Conservation (phyloP, 2,113 vertebrate species). For the Merops nubicus region DNA sequence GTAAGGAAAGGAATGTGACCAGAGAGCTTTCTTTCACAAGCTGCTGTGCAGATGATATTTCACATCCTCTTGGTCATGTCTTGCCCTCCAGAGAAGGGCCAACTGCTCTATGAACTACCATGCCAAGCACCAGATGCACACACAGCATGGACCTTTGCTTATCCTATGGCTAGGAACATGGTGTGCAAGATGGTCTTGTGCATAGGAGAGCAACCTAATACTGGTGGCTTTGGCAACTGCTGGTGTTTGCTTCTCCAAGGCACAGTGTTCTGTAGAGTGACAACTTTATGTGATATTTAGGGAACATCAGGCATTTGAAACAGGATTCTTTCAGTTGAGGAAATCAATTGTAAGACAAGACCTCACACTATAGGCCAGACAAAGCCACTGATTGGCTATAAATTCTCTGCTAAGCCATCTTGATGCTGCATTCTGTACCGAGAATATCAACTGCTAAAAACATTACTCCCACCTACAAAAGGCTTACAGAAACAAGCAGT, state of each 20-base stretch:
- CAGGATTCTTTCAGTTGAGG: not conserved
- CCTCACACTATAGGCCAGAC: not conserved
- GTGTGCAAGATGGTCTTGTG: not conserved
- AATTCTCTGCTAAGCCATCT: not conserved
- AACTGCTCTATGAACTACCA: fast-evolving
- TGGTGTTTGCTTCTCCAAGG: not conserved
- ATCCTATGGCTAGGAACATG: fast-evolving
- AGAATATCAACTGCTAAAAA: not conserved
- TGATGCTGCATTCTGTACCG: not conserved
- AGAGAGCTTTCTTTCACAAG: not conserved
- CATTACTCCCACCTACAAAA: not conserved
- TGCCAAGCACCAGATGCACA: not conserved
- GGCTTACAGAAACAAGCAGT: not conserved
- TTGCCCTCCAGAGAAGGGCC: not conserved
- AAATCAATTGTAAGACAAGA: not conserved
- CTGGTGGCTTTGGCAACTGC: not conserved
- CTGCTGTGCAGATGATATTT: not conserved
- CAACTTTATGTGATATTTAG: not conserved
- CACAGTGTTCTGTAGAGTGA: not conserved
- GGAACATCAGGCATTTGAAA: not conserved
- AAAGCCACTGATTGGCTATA: not conserved
- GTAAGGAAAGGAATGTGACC: not conserved
- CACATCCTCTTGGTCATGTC: not conserved
- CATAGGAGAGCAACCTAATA: not conserved
- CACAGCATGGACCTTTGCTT: not conserved